Evolutionary conservation across 2,797 vertebrate genomes (phyloP).

Genomic region (Megaceryle alcyon): DNA sequence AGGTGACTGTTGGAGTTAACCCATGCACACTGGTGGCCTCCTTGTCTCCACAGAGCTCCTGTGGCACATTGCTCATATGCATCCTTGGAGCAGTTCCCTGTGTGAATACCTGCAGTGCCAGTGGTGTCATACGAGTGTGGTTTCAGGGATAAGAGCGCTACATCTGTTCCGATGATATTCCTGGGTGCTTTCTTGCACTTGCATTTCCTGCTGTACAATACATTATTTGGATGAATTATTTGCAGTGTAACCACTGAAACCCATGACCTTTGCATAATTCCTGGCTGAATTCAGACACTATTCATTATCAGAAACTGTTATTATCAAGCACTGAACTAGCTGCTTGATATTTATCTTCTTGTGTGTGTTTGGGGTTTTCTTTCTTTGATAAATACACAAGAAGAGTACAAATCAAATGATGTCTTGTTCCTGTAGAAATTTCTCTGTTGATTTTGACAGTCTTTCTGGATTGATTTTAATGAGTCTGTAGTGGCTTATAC

Average conservation of each 20-base stretch:
- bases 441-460: constrained; percentile 32
- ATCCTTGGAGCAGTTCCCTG: background rate
- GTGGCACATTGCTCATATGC: rapidly evolving
- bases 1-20: background rate
- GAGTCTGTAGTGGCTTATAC: background rate
- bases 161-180: background rate
- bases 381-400: background rate
- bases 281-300: background rate
- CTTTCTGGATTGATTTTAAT: constrained; percentile 19
- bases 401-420: background rate
- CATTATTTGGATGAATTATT: background rate
- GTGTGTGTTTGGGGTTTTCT: background rate
- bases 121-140: background rate
- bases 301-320: background rate
- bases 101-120: background rate
- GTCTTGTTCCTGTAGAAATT: background rate
- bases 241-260: background rate
- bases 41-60: background rate
- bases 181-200: background rate
- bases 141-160: background rate
- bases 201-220: background rate
- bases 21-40: too few species aligned
- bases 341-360: background rate
- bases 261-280: background rate
- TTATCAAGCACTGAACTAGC: background rate